Conservation (phyloP, 2,797 vertebrate genomes). For the Scyliorhinus canicula region DNA sequence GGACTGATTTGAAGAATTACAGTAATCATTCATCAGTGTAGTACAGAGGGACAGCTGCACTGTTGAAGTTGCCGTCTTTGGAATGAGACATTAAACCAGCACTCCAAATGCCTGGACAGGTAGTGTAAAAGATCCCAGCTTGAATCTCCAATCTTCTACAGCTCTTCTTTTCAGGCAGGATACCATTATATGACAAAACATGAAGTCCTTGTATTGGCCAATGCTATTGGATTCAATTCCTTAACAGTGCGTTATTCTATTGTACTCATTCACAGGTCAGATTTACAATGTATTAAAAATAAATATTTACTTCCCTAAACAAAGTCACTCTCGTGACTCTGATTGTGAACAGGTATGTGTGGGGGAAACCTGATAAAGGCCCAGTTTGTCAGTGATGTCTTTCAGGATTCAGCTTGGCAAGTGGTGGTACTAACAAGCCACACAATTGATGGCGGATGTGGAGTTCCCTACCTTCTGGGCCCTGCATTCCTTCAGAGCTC, state of each 20-base stretch:
- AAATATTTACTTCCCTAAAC: background rate
- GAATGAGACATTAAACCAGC: background rate
- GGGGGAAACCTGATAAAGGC: background rate
- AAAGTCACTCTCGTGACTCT: background rate
- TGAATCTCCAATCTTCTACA: background rate
- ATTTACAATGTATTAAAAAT: background rate
- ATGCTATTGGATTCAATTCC: background rate
- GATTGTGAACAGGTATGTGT: background rate
- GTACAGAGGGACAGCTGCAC: background rate
- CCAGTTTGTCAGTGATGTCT: background rate
- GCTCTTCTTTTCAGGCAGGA: background rate
- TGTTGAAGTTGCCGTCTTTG: background rate
- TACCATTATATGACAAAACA: background rate
- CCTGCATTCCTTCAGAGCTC: background rate
- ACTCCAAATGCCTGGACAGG: background rate
- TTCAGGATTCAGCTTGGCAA: background rate
- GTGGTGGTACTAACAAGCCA: background rate
- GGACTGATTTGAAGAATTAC: background rate
- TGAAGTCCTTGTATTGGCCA: background rate
- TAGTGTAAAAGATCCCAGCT: background rate
- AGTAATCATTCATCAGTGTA: background rate
- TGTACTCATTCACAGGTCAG: background rate
- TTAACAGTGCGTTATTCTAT: background rate
- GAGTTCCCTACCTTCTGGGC: background rate
- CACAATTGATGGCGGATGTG: background rate